These are phyloP conservation scores for Caenorhabditis brenneri DNA, from an alignment of 1,140 invertebrate species.

Conservation along the genomic window DNA sequence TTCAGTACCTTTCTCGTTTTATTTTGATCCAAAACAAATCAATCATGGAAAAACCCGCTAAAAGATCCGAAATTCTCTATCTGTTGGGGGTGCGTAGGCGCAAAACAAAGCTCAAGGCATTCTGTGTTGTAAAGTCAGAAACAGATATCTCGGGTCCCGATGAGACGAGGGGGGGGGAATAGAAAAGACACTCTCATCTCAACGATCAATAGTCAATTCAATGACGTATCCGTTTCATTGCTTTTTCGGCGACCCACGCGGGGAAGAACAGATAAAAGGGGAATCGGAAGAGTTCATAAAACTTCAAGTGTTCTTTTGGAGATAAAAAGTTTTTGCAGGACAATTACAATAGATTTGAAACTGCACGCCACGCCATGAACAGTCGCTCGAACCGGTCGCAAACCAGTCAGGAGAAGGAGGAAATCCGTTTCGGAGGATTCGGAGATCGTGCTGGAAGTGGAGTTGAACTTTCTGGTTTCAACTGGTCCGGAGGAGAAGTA, in stretches of 20 bases:
- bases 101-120: constrained; percentile 31
- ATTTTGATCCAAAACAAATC: constrained; percentile 28
- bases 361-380: constrained; percentile 43
- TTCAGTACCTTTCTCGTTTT: background rate
- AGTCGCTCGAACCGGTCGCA: constrained; percentile 9
- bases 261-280: background rate
- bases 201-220: constrained; percentile 33
- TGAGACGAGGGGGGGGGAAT: background rate
- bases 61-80: constrained; percentile 11
- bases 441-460: constrained; percentile 69
- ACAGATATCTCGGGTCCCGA: constrained; percentile 31
- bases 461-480: constrained; percentile 63
- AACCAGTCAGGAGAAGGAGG: constrained; percentile 40
- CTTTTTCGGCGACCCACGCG: constrained; percentile 18
- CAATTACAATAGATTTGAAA: constrained; percentile 59
- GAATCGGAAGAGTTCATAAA: background rate
- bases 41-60: constrained; percentile 8
- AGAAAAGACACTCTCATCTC: background rate
- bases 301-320: background rate
- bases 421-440: constrained; percentile 64
- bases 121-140: constrained; percentile 27
- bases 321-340: constrained; percentile 41
- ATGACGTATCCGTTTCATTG: constrained; percentile 38
- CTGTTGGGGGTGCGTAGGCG: constrained; percentile 15
- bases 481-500: constrained; percentile 68